These are phyloP conservation scores for Tetanocera ferruginea DNA, from an alignment of 2,888 invertebrate species.

Conservation along the genomic window DNA sequence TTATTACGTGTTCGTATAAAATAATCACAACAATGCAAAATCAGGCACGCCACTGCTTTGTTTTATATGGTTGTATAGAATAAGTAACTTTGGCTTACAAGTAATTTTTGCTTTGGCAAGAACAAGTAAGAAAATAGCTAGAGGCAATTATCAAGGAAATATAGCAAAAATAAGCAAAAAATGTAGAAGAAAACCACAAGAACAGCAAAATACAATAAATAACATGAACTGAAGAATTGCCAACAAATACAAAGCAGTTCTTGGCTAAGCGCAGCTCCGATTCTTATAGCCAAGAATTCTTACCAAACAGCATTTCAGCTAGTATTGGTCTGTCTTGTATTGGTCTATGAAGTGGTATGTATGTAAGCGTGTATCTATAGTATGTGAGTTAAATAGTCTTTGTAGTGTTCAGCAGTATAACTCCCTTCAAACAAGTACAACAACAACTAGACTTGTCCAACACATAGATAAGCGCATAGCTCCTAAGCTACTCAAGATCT, in stretches of 20 bases:
- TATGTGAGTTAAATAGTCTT: neutral
- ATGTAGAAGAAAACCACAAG: neutral
- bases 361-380: neutral
- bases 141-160: too few species aligned
- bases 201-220: neutral
- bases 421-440: neutral
- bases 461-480: neutral
- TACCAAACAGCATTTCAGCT: neutral
- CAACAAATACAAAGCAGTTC: neutral
- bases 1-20: too few species aligned
- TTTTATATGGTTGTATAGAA: too few species aligned
- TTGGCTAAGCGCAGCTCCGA: neutral
- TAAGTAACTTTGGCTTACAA: too few species aligned
- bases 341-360: neutral
- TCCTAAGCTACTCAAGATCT: conserved; percentile 59
- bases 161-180: neutral
- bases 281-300: neutral
- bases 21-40: too few species aligned
- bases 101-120: too few species aligned
- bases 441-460: neutral
- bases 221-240: neutral
- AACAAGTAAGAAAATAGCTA: too few species aligned
- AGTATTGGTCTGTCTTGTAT: neutral
- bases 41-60: too few species aligned
- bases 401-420: neutral